phyloP scores from a whole-genome alignment of 2,888 invertebrate species.

The Thecocarcelia acutangulata region DNA sequence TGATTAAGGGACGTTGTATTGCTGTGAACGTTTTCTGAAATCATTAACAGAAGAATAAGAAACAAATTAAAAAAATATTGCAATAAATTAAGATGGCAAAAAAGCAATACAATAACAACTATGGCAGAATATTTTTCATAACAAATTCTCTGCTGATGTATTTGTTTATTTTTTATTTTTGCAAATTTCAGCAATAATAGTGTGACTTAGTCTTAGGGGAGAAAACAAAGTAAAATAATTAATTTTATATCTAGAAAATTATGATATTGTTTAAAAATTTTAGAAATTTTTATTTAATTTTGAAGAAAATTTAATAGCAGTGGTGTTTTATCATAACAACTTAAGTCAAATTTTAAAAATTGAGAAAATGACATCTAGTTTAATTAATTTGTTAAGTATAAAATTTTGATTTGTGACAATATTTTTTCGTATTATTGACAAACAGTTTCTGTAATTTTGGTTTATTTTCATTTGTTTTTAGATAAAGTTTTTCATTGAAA shows the following conservation, averaged over 20 bases:
- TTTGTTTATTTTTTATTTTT: not conserved
- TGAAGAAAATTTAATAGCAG: too few relatives aligned
- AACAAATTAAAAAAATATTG: constrained; percentile 54
- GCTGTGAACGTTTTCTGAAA: constrained; percentile 62
- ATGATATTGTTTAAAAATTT: constrained; percentile 54
- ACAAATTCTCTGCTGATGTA: constrained; percentile 30
- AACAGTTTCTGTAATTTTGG: too few relatives aligned
- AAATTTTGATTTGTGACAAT: too few relatives aligned
- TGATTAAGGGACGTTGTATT: constrained; percentile 61
- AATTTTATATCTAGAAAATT: constrained; percentile 55
- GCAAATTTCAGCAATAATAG: not conserved
- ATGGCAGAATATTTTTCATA: constrained; percentile 4
- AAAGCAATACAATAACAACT: constrained; percentile 20
- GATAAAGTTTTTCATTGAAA: too few relatives aligned
- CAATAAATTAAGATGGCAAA: constrained; percentile 44
- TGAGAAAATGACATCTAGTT: too few relatives aligned
- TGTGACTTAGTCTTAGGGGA: not conserved
- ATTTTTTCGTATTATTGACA: too few relatives aligned
- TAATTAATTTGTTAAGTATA: too few relatives aligned
- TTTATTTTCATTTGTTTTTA: too few relatives aligned
- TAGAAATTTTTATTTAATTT: too few relatives aligned
- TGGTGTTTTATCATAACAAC: too few relatives aligned
- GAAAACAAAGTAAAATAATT: constrained; percentile 61
- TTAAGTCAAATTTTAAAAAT: too few relatives aligned
- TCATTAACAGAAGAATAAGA: constrained; percentile 50